A percentile compares a stretch with the other conserved stretches of the same genome.
These are phyloP conservation scores for Drosophila sturtevanti DNA, from an alignment of 1,140 invertebrate genomes.

Conservation along the genomic window DNA sequence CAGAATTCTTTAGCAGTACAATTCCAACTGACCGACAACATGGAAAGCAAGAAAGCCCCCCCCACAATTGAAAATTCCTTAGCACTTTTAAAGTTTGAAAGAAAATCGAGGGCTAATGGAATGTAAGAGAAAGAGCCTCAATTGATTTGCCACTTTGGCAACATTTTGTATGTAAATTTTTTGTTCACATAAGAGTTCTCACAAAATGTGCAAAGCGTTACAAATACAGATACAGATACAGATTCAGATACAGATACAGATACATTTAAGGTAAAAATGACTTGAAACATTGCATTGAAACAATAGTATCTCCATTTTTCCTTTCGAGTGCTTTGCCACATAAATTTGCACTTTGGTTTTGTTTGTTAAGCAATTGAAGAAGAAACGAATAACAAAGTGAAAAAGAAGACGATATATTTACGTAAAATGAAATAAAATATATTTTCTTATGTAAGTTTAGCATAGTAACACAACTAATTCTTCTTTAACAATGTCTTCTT, in stretches of 20 bases:
- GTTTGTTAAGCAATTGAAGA: constrained; percentile 56
- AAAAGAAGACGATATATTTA: constrained; percentile 22
- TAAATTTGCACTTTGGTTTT: constrained; percentile 69
- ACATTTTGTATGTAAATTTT: constrained; percentile 62
- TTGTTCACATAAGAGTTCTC: background rate
- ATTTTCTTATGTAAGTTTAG: background rate
- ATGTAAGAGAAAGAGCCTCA: constrained; percentile 51
- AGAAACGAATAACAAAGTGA: constrained; percentile 24
- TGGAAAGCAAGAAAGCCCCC: background rate
- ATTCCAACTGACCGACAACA: background rate
- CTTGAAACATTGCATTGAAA: constrained; percentile 58
- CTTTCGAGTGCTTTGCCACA: constrained; percentile 62
- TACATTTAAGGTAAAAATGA: constrained; percentile 66
- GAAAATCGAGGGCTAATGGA: constrained; percentile 52
- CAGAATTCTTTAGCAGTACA: background rate
- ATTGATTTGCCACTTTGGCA: constrained; percentile 61
- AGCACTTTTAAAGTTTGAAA: constrained; percentile 42
- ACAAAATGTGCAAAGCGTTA: background rate
- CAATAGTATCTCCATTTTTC: constrained; percentile 24
- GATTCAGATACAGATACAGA: constrained; percentile 30
- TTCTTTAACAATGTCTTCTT: background rate
- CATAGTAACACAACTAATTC: no score
- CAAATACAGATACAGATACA: constrained; percentile 42
- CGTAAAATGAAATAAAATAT: background rate
- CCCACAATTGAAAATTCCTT: constrained; percentile 35